phyloP scores from a whole-genome alignment of 2,797 vertebrate species.

The Triplophysa bombifrons region DNA sequence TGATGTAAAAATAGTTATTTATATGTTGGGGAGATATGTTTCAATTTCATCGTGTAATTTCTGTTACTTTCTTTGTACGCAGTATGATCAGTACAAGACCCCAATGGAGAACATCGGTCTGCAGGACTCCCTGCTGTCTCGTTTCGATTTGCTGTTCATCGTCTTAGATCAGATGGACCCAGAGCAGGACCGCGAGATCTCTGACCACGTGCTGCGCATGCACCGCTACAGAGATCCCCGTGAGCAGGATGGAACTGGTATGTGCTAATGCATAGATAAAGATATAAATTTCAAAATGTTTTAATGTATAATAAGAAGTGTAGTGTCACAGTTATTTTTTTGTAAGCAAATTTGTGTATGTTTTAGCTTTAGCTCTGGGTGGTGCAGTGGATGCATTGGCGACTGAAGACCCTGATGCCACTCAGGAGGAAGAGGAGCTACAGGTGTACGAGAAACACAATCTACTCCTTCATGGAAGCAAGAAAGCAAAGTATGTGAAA shows the following conservation, averaged over 20 bases:
- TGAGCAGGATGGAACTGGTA: slow-evolving; percentile 91
- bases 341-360: background rate
- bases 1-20: too few species aligned
- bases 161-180: slow-evolving; percentile 96
- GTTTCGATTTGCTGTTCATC: slow-evolving; percentile 97
- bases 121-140: slow-evolving; percentile 94
- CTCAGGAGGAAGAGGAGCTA: slow-evolving; percentile 83
- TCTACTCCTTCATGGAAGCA: slow-evolving; percentile 87
- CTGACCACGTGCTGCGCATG: slow-evolving; percentile 94
- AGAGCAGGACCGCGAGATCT: slow-evolving; percentile 92
- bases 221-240: slow-evolving; percentile 91
- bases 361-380: slow-evolving; percentile 87
- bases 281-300: background rate
- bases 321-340: background rate
- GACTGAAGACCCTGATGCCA: slow-evolving; percentile 85
- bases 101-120: slow-evolving; percentile 99
- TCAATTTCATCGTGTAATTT: too few species aligned
- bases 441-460: slow-evolving; percentile 97
- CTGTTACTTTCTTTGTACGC: slow-evolving; percentile 8
- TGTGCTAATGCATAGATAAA: background rate
- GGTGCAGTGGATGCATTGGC: slow-evolving; percentile 88
- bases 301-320: too few species aligned
- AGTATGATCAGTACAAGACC: slow-evolving; percentile 98
- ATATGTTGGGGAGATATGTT: too few species aligned
- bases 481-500: slow-evolving; percentile 81